Percentiles rank a stretch among this genome's conserved stretches.
phyloP scores from a whole-genome alignment of 2,888 invertebrate genomes.

The Archips xylosteana region DNA sequence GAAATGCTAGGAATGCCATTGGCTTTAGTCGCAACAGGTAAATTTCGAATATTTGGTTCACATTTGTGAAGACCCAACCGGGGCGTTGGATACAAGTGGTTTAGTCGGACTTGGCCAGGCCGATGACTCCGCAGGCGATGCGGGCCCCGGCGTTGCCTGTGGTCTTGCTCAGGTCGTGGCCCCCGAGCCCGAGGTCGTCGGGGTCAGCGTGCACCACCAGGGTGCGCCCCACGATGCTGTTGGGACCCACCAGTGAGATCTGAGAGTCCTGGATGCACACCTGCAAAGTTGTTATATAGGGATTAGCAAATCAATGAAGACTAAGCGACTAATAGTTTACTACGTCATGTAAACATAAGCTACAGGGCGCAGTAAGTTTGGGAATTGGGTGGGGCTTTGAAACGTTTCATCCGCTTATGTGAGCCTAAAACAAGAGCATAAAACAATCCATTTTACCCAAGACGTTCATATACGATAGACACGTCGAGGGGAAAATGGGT shows the following conservation, averaged over 20 bases:
- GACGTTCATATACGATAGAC: no score
- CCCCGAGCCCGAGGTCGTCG: slow-evolving; percentile 97
- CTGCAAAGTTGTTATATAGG: slow-evolving; percentile 50
- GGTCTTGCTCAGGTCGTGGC: slow-evolving; percentile 95
- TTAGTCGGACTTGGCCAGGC: slow-evolving; percentile 79
- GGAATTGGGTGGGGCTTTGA: no score
- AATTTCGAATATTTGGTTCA: neutral
- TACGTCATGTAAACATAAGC: no score
- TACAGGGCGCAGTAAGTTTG: no score
- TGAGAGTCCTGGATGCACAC: slow-evolving; percentile 72
- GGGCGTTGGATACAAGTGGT: neutral
- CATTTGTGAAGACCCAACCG: neutral
- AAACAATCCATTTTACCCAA: no score
- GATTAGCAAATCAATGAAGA: neutral
- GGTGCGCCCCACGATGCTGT: slow-evolving; percentile 94
- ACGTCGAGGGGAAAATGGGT: no score
- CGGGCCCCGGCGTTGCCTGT: slow-evolving; percentile 98
- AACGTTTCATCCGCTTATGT: no score
- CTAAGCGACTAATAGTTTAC: neutral
- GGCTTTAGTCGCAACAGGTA: slow-evolving; percentile 24
- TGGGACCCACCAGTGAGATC: slow-evolving; percentile 85
- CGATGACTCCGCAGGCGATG: slow-evolving; percentile 95
- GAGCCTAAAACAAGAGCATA: no score
- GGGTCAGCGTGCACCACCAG: slow-evolving; percentile 96
- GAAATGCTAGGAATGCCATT: slow-evolving; percentile 59